Evolutionary conservation across 1,140 invertebrate species (phyloP).

Genomic region (Pristionchus pacificus): DNA sequence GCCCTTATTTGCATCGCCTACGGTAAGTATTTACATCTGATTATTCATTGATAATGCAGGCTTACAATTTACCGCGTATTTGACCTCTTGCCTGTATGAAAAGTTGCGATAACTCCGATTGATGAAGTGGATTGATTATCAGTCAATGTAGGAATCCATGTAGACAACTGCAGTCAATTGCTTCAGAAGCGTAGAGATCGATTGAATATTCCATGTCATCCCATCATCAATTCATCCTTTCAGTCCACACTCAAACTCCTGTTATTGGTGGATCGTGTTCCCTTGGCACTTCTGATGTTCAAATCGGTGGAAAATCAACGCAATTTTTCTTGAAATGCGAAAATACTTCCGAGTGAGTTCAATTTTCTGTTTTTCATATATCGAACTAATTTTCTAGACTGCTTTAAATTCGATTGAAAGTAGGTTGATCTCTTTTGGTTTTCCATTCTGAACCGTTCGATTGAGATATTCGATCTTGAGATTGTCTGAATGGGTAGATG

Average conservation of each 20-base stretch:
- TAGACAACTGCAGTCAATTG: conserved; percentile 12
- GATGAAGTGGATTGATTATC: too few relatives aligned
- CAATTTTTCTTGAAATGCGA: conserved; percentile 57
- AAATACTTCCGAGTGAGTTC: conserved; percentile 41
- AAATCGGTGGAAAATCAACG: conserved; percentile 57
- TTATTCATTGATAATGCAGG: too few relatives aligned
- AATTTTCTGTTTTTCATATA: not conserved
- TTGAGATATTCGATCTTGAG: not conserved
- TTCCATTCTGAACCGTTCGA: not conserved
- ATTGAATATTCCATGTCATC: not conserved
- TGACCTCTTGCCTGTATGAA: too few relatives aligned
- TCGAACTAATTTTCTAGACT: not conserved
- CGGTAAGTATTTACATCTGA: too few relatives aligned
- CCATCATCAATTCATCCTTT: conserved; percentile 10
- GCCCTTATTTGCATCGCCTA: too few relatives aligned
- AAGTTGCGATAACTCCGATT: too few relatives aligned
- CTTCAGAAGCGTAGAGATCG: conserved; percentile 5
- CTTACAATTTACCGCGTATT: too few relatives aligned
- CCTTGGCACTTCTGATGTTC: conserved; percentile 48
- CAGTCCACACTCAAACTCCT: conserved; percentile 40
- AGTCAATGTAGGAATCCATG: too few relatives aligned
- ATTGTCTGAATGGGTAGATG: not conserved
- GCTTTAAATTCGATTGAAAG: conserved; percentile 1
- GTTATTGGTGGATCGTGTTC: conserved; percentile 54
- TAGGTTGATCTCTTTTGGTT: not conserved